Conservation (phyloP, 2,888 invertebrate species). For the Oscheius sp. region DNA sequence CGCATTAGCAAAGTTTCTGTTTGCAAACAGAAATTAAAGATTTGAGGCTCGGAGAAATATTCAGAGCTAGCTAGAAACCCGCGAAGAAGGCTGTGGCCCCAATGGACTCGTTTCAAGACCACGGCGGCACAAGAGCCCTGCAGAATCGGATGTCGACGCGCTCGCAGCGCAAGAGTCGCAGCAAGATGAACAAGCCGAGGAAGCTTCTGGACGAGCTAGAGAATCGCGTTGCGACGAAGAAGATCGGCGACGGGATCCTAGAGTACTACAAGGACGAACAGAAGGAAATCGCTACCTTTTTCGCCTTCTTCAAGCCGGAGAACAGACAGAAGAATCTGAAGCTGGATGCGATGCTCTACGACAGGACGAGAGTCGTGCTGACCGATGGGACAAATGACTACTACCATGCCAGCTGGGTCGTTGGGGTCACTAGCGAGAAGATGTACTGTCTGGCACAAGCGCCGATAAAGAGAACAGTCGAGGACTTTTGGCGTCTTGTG, state of each 20-base stretch:
- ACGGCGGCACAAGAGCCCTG: neutral
- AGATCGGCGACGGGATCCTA: constrained; percentile 9
- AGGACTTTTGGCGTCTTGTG: constrained; percentile 17
- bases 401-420: constrained; percentile 20
- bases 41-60: too few relatives aligned
- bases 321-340: constrained; percentile 47
- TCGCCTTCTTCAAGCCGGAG: constrained; percentile 34
- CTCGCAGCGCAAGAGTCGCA: constrained; percentile 47
- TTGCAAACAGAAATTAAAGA: too few relatives aligned
- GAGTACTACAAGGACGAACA: constrained; percentile 9
- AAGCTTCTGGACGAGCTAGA: constrained; percentile 31
- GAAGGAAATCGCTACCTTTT: constrained; percentile 9
- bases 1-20: too few relatives aligned
- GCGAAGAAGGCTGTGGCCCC: too few relatives aligned
- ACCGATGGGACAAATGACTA: constrained; percentile 1
- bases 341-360: constrained; percentile 15
- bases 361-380: constrained; percentile 2
- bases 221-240: neutral
- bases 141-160: constrained; percentile 31
- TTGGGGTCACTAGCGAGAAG: constrained; percentile 11
- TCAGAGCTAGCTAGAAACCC: too few relatives aligned
- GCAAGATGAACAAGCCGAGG: constrained; percentile 41
- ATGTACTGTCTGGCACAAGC: constrained; percentile 48
- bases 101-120: too few relatives aligned
- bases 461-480: constrained; percentile 27